Conservation (phyloP, 2,797 vertebrate genomes). For the Graptemys geographica region DNA sequence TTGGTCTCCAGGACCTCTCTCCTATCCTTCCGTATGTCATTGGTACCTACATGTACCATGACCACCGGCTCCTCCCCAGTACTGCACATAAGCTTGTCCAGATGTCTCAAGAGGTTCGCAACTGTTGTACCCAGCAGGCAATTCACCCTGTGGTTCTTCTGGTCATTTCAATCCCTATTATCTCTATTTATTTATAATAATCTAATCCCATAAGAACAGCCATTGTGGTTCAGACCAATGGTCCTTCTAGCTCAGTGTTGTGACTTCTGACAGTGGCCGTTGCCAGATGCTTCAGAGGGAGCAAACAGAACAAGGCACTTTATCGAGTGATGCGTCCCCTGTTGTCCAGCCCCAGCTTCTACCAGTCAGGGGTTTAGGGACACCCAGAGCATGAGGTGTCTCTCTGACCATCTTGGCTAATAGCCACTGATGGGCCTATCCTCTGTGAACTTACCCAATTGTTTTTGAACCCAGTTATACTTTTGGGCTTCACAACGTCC, state of each 20-base stretch:
- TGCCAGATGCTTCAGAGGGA: not conserved
- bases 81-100: not conserved
- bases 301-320: not conserved
- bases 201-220: not conserved
- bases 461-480: not conserved
- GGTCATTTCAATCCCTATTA: not conserved
- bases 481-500: not conserved
- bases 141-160: not conserved
- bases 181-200: not conserved
- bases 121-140: not conserved
- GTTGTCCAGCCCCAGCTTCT: not conserved
- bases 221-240: not conserved
- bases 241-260: not conserved
- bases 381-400: not conserved
- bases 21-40: not conserved
- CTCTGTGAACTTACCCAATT: not conserved
- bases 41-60: not conserved
- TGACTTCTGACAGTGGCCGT: not conserved
- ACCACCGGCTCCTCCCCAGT: not conserved
- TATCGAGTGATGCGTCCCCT: not conserved
- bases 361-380: not conserved
- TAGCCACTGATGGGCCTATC: not conserved
- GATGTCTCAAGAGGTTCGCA: too few species aligned
- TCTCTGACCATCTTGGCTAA: not conserved
- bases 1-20: not conserved